Evolutionary conservation across 2,888 invertebrate genomes (phyloP).

Genomic region (Ypsolopha scabrella): DNA sequence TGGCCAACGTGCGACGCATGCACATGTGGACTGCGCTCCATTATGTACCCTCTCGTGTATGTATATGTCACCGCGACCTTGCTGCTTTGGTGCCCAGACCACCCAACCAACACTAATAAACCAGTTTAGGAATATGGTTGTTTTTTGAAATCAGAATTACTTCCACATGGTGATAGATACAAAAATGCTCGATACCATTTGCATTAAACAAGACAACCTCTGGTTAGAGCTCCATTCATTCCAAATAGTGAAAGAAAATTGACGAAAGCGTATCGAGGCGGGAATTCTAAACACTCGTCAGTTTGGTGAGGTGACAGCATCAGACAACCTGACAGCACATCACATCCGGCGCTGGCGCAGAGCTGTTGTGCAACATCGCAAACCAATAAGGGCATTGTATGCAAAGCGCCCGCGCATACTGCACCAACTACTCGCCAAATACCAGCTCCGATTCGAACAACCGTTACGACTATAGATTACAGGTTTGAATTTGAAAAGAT

Average conservation of each 20-base stretch:
- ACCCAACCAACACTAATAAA: not conserved
- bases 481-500: conserved; percentile 10
- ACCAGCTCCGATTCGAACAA: conserved; percentile 22
- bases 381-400: conserved; percentile 60
- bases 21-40: conserved; percentile 1
- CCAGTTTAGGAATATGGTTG: not conserved
- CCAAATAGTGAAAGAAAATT: too few relatives aligned
- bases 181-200: too few relatives aligned
- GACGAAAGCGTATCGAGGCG: too few relatives aligned
- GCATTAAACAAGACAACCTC: too few relatives aligned
- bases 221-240: too few relatives aligned
- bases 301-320: conserved; percentile 19
- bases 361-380: conserved; percentile 46
- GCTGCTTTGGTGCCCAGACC: not conserved
- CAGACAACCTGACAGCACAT: conserved; percentile 46
- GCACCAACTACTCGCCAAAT: conserved; percentile 40
- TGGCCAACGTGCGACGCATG: conserved; percentile 41
- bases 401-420: conserved; percentile 41
- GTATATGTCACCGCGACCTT: not conserved
- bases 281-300: too few relatives aligned
- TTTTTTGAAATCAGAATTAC: not conserved
- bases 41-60: conserved; percentile 1
- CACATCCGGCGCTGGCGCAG: conserved; percentile 45
- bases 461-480: conserved; percentile 5
- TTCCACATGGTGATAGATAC: not conserved